phyloP scores from a whole-genome alignment of 2,797 vertebrate species.

The Eulemur albifrons region DNA sequence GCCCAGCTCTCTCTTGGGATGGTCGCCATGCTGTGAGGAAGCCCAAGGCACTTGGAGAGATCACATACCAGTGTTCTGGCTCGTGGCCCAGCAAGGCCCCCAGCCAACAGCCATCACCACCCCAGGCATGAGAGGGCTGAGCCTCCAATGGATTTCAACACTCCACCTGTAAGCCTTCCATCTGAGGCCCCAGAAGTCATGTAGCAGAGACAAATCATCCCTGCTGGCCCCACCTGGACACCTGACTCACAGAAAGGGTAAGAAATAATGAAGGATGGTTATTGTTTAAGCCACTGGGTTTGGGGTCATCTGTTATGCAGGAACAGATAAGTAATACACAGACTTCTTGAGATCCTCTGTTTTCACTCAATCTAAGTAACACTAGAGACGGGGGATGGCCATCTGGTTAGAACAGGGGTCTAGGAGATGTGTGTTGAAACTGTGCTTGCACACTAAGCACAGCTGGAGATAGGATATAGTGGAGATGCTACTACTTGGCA shows the following conservation, averaged over 20 bases:
- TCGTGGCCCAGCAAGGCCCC: accelerated
- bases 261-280: background rate
- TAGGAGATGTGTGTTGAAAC: background rate
- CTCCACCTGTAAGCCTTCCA: background rate
- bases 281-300: background rate
- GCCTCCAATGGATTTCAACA: background rate
- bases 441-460: background rate
- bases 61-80: background rate
- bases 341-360: background rate
- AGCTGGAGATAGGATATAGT: background rate
- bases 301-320: background rate
- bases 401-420: background rate
- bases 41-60: background rate
- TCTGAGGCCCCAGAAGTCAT: background rate
- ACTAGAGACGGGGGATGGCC: background rate
- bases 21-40: background rate
- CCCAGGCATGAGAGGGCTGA: background rate
- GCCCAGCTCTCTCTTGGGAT: too few species aligned
- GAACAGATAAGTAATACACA: background rate
- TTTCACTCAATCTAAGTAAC: background rate
- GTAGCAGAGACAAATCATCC: background rate
- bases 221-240: background rate
- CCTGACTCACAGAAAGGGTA: background rate
- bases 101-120: background rate
- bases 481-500: background rate